A percentile compares a stretch with the other conserved stretches of the same genome.
Evolutionary conservation across 37 sponge, comb jelly and placozoan species (phyloP).

Genomic region (Beroe forskalii): DNA sequence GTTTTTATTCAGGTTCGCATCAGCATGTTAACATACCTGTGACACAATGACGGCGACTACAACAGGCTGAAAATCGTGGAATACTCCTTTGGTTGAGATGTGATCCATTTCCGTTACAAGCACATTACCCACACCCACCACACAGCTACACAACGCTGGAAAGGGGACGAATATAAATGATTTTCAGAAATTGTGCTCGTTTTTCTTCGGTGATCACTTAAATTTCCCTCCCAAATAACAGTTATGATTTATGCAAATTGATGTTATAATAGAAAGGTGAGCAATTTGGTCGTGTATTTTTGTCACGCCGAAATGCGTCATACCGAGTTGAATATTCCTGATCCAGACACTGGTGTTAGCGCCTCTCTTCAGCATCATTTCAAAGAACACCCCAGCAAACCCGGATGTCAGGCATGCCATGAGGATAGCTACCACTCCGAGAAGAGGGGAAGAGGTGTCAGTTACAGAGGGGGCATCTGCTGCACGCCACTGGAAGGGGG

Average conservation of each 20-base stretch:
- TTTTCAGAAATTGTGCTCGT: no score
- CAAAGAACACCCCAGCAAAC: slow-evolving; percentile 95
- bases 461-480: background rate
- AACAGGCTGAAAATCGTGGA: slow-evolving; percentile 47
- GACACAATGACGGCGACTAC: slow-evolving; percentile 7
- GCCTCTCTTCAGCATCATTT: slow-evolving; percentile 88
- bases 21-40: no score
- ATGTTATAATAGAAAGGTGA: no score
- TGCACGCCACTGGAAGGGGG: background rate
- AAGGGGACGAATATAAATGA: background rate
- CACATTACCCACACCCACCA: slow-evolving; percentile 2
- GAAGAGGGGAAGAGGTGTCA: slow-evolving; percentile 4
- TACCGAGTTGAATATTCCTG: slow-evolving; percentile 91
- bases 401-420: slow-evolving; percentile 87
- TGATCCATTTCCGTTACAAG: background rate
- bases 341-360: slow-evolving; percentile 85
- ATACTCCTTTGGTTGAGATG: slow-evolving; percentile 9
- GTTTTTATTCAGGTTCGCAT: no score
- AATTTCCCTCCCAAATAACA: no score
- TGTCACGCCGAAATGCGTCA: slow-evolving; percentile 70
- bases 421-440: slow-evolving; percentile 79
- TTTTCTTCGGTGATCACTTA: no score
- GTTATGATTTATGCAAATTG: no score
- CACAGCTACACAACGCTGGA: slow-evolving; percentile 55
- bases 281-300: slow-evolving; percentile 68